Evolutionary conservation across 2,888 invertebrate species (phyloP).

Genomic region (Linyphia triangularis): DNA sequence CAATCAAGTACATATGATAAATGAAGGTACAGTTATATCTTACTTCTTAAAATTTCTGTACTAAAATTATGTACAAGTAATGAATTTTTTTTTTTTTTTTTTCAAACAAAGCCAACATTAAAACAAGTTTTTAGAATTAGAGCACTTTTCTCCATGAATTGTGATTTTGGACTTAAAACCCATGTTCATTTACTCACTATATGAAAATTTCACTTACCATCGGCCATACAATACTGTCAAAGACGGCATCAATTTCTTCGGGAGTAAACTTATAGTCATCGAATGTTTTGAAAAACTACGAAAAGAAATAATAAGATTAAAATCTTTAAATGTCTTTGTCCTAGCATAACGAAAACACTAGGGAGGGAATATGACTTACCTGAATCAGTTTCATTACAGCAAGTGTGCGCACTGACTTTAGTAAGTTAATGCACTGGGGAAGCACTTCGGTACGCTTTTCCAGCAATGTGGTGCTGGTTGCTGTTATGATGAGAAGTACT

Average conservation of each 20-base stretch:
- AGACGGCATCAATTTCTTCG: conserved; percentile 87
- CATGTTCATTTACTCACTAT: background rate
- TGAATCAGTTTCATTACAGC: conserved; percentile 78
- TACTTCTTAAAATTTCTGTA: too few species aligned
- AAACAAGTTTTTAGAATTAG: background rate
- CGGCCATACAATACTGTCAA: conserved; percentile 90
- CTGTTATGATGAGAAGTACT: conserved; percentile 86
- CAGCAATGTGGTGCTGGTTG: conserved; percentile 85
- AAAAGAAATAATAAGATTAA: conserved; percentile 79
- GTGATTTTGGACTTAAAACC: background rate
- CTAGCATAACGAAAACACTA: background rate
- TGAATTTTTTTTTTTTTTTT: too few species aligned
- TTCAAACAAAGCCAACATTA: background rate
- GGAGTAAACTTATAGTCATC: conserved; percentile 87
- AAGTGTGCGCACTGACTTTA: conserved; percentile 79
- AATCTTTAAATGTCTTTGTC: background rate
- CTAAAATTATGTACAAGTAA: too few species aligned
- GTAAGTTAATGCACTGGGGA: conserved; percentile 77
- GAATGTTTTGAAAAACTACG: conserved; percentile 88
- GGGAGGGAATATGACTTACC: conserved; percentile 76
- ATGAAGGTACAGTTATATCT: too few species aligned
- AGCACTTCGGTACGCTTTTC: conserved; percentile 79
- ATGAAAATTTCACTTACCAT: conserved; percentile 82
- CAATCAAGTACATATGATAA: too few species aligned
- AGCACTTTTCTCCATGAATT: background rate